Evolutionary conservation across 2,797 vertebrate genomes (phyloP), one percentile per base, ranked within the genome.

Genomic region (Lacerta agilis): DNA sequence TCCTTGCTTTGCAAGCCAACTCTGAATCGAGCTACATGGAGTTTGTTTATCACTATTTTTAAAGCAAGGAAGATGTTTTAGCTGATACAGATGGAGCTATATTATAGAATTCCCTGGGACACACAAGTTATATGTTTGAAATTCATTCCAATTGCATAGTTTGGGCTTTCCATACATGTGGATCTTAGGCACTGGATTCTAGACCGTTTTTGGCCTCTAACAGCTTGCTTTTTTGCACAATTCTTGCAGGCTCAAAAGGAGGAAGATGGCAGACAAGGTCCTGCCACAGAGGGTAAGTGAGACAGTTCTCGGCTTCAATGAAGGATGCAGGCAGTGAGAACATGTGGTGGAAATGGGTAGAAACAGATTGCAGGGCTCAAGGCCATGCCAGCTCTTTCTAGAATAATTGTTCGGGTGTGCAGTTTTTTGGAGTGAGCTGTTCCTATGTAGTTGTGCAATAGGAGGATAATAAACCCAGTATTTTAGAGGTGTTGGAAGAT

Each of bases 231-330:
- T 0, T 82, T 5, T 85, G 2, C 49, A 1, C 87, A 17, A 85
- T 73, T 86, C 55, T 92, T 96, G 86, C 92, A 99, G 98, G 92
- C 92, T 98, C 83, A 99, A 99, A 94, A 98, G 98, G 95, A 98
- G 98, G 93, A 99, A 99, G 97, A 99, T 99, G 99, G 99, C 99
- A 20, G 99, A 99, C 97, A 99, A 99, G 95, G 98, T 99, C 95
- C 97, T 99, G 91, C 99, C 99, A 5, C 99, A 99, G 94, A 97
- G 98, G 97, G 98, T 98, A 96, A 97, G 97, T 95, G 27, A 36
- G 92, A 94, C 78, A 90, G 92, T 89, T 86, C 8, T n/a, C 7
- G 11, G 13, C 20, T 27, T 82, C 1, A 2, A 58, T n/a, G 75
- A 5, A 11, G 41, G 13, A 33, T 15, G 0, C 0, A 29, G 33